Percentiles rank a stretch among this genome's conserved stretches.
These are phyloP conservation scores for Chelonus formosanus DNA, from an alignment of 2,888 invertebrate species.

Conservation along the genomic window DNA sequence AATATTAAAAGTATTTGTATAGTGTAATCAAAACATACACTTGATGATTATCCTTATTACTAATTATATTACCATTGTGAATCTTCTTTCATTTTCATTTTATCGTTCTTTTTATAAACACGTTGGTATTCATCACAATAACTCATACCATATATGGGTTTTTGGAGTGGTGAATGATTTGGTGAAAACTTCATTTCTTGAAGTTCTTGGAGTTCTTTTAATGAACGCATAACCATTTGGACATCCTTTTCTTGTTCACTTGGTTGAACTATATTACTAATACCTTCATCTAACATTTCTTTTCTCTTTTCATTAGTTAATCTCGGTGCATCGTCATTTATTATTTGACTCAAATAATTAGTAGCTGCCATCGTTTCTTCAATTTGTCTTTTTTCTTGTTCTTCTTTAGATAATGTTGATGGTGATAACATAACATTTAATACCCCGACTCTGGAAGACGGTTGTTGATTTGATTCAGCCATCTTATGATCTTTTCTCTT, in stretches of 20 bases:
- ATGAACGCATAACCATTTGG: constrained; percentile 61
- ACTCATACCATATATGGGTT: constrained; percentile 36
- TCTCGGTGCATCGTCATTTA: constrained; percentile 57
- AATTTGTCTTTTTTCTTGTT: constrained; percentile 59
- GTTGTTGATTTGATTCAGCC: constrained; percentile 38
- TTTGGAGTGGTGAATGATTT: constrained; percentile 53
- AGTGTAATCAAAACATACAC: too few species aligned
- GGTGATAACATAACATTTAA: too few species aligned
- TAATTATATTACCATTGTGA: too few species aligned
- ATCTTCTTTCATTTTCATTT: constrained; percentile 41
- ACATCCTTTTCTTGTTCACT: constrained; percentile 60
- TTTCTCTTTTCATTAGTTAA: constrained; percentile 49
- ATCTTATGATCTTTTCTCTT: constrained; percentile 50
- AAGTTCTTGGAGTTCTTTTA: constrained; percentile 60
- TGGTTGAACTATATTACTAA: constrained; percentile 43
- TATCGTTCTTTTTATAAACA: constrained; percentile 56
- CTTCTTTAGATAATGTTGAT: constrained; percentile 47
- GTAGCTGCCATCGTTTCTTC: constrained; percentile 65
- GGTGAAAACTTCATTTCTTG: constrained; percentile 58
- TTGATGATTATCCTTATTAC: too few species aligned
- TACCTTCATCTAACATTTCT: constrained; percentile 36
- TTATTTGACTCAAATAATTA: constrained; percentile 64
- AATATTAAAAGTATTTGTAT: too few species aligned
- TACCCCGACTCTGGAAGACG: background rate
- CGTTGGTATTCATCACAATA: constrained; percentile 50